Conservation (phyloP, 2,888 invertebrate genomes). For the Drosophila fungiperda region DNA sequence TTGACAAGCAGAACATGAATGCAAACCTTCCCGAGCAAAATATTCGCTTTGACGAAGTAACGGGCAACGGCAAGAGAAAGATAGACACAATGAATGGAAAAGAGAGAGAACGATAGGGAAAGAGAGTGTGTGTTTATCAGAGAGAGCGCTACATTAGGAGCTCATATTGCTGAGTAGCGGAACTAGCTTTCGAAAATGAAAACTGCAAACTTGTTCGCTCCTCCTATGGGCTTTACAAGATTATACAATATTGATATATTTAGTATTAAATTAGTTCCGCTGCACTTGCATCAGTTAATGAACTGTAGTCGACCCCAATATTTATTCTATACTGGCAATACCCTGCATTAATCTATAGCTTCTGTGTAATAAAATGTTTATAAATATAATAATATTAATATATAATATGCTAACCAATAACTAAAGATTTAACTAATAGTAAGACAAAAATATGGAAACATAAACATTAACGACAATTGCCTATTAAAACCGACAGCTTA, state of each 20-base stretch:
- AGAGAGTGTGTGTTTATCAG: not conserved
- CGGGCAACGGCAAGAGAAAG: slow-evolving; percentile 26
- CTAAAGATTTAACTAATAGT: not conserved
- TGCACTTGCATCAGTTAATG: slow-evolving; percentile 23
- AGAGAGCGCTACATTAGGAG: slow-evolving; percentile 13
- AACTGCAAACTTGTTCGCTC: slow-evolving; percentile 33
- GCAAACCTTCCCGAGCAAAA: slow-evolving; percentile 82
- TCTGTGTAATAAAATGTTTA: not conserved
- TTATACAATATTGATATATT: slow-evolving; percentile 26
- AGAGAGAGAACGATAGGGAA: slow-evolving; percentile 13
- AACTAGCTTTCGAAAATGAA: slow-evolving; percentile 43
- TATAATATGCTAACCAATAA: not conserved
- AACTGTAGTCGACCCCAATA: not conserved
- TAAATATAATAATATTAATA: not conserved
- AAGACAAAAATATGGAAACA: not conserved
- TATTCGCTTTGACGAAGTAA: slow-evolving; percentile 56
- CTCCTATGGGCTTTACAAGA: slow-evolving; percentile 37
- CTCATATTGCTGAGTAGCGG: slow-evolving; percentile 22
- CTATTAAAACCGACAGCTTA: not conserved
- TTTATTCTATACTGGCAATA: slow-evolving; percentile 9
- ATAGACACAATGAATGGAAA: slow-evolving; percentile 7
- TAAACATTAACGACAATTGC: not conserved
- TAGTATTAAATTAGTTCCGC: slow-evolving; percentile 56
- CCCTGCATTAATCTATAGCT: slow-evolving; percentile 3
- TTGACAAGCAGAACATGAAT: slow-evolving; percentile 85